Evolutionary conservation across 2,888 invertebrate genomes (phyloP), one percentile per base, ranked within the genome.

Genomic region (Shargacucullia verbasci): DNA sequence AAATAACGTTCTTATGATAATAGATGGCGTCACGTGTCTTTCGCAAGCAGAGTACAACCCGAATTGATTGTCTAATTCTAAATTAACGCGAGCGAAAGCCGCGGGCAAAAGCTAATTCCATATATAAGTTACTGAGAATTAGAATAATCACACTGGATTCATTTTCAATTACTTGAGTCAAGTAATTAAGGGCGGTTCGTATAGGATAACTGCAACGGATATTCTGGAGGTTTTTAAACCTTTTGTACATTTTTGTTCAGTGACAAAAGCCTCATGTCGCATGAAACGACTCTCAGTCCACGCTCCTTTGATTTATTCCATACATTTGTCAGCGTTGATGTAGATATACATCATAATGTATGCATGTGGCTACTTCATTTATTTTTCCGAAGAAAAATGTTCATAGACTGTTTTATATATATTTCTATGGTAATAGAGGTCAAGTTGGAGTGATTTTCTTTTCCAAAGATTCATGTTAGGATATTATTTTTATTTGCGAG

Each of bases 311-410:
- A 91, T 91, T 86, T 86, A 91, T 88, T 78, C 66, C 70, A 62
- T 74, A 80, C 86, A 91, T 91, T 91, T 88, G 88, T 91, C 88
- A 89, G 81, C 70, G 78, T 76, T 77, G 81, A 78, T 78, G 79
- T 78, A 75, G 81, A 79, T 79, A 79, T 82, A 78, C 80, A 80
- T 80, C 81, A 81, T 87, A 85, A 88, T 86, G 65, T 86, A 87
- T 85, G 84, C 87, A 86, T 77, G 79, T 77, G 76, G 79, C 64
- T 73, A 74, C 73, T 70, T 73, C 78, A 77, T 84, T 82, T 80
- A 82, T 85, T 84, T 83, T 70, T 63, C 64, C 64, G 58, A 73
- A 82, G 82, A 85, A 85, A 86, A 83, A 85, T 86, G 58, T 78
- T 79, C 76, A 82, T 81, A 66, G 68, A 79, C 73, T 76, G 70